Base-by-base conservation (phyloP, 2,888 invertebrate species). In the Pyrrhia umbra region DNA sequence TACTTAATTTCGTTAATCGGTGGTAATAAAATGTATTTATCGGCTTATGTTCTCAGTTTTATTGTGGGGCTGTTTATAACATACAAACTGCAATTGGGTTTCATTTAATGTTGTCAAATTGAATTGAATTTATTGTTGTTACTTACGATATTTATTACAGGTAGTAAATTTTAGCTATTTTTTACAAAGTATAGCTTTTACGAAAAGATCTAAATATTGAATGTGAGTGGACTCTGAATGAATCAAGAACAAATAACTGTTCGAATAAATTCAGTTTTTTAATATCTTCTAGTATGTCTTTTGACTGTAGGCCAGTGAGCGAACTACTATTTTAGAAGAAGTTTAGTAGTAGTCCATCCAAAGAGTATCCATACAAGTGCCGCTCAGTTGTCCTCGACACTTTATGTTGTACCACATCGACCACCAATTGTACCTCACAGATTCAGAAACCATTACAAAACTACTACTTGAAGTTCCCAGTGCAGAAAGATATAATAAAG, bases 11-110 rank as follows among this genome's bases (percentile, higher is more conserved):
- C 43, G 47, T 63, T 74, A 60, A 75, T 56, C 59, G 55, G n/a
- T 40, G 20, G 55, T 43, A 67, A 67, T 67, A 67, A 67, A 70
- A 67, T 60, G 8, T 37, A 73, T 43, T 67, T 60, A 60, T 49
- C 39, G 68, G 60, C 39, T 67, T 67, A 67, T 58, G 58, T 51
- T 59, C 56, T 67, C 74, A 46, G 54, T 59, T 70, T 70, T 66
- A 55, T 16, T 47, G 42, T 39, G 20, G 15, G 10, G n/a, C 6
- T 30, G 21, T 71, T 56, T 65, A 63, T 55, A 50, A 20, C 21
- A 8, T 15, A 50, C 45, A 16, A 20, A 56, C 42, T 52, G 37
- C 13, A 25, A 30, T 16, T 59, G 56, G 66, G 56, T 65, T 65
- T 21, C 25, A 57, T 47, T 57, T 39, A 57, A 57, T 18, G 66